phyloP scores from a whole-genome alignment of 2,113 vertebrate genomes.

The Arvicanthis niloticus region DNA sequence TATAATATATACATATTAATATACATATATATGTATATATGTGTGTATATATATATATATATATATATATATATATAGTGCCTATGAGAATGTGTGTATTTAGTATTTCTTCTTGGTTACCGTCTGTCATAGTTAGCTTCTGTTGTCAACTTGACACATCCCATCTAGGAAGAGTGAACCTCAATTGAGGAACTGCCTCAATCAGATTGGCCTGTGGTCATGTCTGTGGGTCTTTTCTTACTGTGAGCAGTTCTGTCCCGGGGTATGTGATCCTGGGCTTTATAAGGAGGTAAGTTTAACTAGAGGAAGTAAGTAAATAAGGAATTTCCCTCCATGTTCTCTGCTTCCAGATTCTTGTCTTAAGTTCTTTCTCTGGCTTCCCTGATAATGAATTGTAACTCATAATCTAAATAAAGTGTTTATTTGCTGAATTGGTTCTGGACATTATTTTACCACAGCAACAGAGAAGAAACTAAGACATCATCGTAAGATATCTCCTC shows the following conservation, averaged over 20 bases:
- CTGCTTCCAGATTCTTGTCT: not conserved
- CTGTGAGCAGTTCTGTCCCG: not conserved
- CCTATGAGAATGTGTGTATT: not conserved
- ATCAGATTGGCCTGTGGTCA: not conserved
- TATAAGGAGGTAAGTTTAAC: too few species aligned
- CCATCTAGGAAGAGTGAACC: not conserved
- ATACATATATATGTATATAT: too few species aligned
- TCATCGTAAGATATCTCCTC: not conserved
- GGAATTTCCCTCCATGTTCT: not conserved
- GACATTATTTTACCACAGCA: not conserved
- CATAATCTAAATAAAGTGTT: not conserved
- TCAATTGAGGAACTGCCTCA: not conserved
- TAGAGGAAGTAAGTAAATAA: not conserved
- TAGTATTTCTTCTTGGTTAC: not conserved
- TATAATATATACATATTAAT: too few species aligned
- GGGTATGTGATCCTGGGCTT: not conserved
- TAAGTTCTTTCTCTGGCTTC: not conserved
- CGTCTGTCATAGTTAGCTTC: not conserved
- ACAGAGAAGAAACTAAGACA: not conserved
- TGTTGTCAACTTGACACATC: not conserved
- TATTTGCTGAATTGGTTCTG: not conserved
- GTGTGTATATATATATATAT: not conserved
- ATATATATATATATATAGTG: not conserved
- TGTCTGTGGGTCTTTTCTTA: not conserved
- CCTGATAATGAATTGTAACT: not conserved